These are phyloP conservation scores for Euplexia lucipara DNA, from an alignment of 2,888 invertebrate genomes.

Conservation along the genomic window DNA sequence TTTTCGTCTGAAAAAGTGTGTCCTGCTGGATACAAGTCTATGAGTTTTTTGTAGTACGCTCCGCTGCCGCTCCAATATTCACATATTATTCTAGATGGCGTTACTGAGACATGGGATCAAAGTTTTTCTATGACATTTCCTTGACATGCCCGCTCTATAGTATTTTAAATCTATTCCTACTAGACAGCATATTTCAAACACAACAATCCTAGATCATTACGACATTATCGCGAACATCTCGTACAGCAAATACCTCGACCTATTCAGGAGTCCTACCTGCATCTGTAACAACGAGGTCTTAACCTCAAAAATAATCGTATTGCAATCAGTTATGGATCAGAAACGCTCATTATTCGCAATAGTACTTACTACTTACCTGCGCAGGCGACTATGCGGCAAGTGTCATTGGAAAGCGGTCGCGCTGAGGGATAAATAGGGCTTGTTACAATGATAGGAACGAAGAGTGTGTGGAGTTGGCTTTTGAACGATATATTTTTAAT, in stretches of 20 bases:
- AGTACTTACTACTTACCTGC: conserved; percentile 60
- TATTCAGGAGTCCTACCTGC: conserved; percentile 33
- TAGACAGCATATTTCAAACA: conserved; percentile 3
- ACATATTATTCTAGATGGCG: too few species aligned
- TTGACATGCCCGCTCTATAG: too few species aligned
- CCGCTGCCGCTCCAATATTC: too few species aligned
- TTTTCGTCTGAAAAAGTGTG: too few species aligned
- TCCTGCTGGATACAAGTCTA: too few species aligned
- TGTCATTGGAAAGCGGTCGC: conserved; percentile 75
- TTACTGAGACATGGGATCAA: too few species aligned
- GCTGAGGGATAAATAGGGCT: conserved; percentile 63
- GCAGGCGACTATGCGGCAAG: conserved; percentile 66
- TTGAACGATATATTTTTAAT: not conserved
- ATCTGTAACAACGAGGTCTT: conserved; percentile 46
- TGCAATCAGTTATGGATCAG: conserved; percentile 64
- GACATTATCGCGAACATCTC: conserved; percentile 31
- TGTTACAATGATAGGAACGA: conserved; percentile 49
- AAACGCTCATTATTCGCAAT: conserved; percentile 66
- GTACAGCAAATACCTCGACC: conserved; percentile 35
- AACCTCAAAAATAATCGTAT: conserved; percentile 61
- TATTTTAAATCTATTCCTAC: too few species aligned
- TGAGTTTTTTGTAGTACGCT: too few species aligned
- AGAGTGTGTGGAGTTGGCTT: conserved; percentile 32
- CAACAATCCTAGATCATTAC: conserved; percentile 39
- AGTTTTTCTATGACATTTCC: too few species aligned